Conservation (phyloP, 2,888 invertebrate species). For the Drosophila prostipennis region DNA sequence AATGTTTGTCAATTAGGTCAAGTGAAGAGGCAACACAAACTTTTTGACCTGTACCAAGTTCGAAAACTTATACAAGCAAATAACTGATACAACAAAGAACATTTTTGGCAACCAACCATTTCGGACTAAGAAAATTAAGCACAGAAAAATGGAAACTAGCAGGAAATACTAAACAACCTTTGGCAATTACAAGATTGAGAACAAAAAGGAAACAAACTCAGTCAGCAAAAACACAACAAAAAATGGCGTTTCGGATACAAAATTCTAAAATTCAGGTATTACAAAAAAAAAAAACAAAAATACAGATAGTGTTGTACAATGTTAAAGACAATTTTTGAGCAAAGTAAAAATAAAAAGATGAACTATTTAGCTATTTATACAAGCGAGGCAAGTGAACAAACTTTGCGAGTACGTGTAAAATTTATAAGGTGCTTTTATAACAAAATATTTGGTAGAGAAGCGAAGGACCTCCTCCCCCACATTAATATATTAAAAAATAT, state of each 20-base stretch:
- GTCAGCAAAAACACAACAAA: slow-evolving; percentile 51
- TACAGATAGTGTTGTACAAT: slow-evolving; percentile 77
- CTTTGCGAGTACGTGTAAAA: slow-evolving; percentile 55
- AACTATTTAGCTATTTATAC: slow-evolving; percentile 67
- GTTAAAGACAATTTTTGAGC: slow-evolving; percentile 68
- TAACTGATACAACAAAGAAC: slow-evolving; percentile 20
- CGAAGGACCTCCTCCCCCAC: slow-evolving; percentile 37
- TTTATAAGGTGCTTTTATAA: slow-evolving; percentile 78
- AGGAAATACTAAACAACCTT: slow-evolving; percentile 48
- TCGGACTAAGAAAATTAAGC: slow-evolving; percentile 53
- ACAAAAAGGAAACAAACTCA: slow-evolving; percentile 37
- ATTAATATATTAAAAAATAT: slow-evolving; percentile 40
- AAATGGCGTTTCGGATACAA: slow-evolving; percentile 83
- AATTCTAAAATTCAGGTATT: slow-evolving; percentile 84
- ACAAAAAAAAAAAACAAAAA: slow-evolving; percentile 54
- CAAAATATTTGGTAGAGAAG: slow-evolving; percentile 56
- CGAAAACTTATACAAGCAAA: slow-evolving; percentile 39
- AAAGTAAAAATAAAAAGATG: slow-evolving; percentile 45
- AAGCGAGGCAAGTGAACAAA: slow-evolving; percentile 43
- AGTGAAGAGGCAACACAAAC: slow-evolving; percentile 38
- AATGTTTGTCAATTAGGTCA: slow-evolving; percentile 66
- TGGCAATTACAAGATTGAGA: slow-evolving; percentile 51
- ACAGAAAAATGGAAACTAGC: slow-evolving; percentile 41
- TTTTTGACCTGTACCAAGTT: slow-evolving; percentile 34
- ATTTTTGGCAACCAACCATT: slow-evolving; percentile 64